Conservation (phyloP, 2,797 vertebrate species). For the Schizothorax lantsangensis region DNA sequence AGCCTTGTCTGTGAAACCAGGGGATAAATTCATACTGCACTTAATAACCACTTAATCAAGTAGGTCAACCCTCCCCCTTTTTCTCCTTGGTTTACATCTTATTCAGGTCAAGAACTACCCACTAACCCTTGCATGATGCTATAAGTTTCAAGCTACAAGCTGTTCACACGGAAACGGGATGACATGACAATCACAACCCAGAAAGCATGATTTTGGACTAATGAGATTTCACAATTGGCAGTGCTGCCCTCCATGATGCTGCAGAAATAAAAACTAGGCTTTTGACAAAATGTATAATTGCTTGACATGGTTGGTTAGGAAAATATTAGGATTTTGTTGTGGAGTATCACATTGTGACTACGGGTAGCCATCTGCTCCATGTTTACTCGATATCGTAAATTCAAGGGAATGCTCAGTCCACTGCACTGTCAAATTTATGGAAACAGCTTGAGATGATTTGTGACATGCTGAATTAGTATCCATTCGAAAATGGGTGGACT, state of each 20-base stretch:
- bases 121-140: neutral
- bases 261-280: neutral
- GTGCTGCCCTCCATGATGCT: neutral
- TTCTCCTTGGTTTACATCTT: neutral
- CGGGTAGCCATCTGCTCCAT: neutral
- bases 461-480: conserved; percentile 20
- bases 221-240: neutral
- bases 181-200: neutral
- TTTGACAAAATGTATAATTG: neutral
- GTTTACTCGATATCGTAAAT: neutral
- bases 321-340: neutral
- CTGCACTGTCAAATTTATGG: neutral
- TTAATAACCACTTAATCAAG: neutral
- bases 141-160: neutral
- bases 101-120: neutral
- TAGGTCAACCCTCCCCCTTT: neutral
- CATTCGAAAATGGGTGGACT: neutral
- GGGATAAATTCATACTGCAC: neutral
- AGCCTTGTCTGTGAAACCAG: too few relatives aligned
- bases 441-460: conserved; percentile 40
- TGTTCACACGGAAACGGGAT: neutral
- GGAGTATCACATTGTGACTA: neutral
- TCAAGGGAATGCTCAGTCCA: neutral
- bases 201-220: neutral
- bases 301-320: neutral